Percentiles rank a stretch among this genome's conserved stretches.
Evolutionary conservation across 2,113 vertebrate genomes (phyloP).

Genomic region (Dipodomys ordii): DNA sequence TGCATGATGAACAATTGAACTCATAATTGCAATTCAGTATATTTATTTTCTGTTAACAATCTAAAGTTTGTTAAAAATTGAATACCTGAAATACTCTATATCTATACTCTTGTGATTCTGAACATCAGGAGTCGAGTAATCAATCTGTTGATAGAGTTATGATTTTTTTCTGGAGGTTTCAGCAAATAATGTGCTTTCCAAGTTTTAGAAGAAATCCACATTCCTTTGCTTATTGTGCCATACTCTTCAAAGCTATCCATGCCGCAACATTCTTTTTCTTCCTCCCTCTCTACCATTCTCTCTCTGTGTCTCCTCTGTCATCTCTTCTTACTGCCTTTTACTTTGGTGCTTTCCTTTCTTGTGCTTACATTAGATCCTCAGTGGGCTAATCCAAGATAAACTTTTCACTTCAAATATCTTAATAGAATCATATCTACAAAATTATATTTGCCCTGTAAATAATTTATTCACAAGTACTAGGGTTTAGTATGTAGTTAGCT

Average conservation of each 20-base stretch:
- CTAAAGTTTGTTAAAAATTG: background rate
- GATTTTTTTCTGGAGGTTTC: background rate
- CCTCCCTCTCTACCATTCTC: accelerated
- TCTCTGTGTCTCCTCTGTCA: background rate
- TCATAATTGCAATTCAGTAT: background rate
- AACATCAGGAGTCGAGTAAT: background rate
- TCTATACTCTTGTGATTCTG: background rate
- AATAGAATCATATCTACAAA: background rate
- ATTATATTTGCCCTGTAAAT: accelerated
- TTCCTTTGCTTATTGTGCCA: background rate
- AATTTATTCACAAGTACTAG: background rate
- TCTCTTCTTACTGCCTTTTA: background rate
- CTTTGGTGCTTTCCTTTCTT: background rate
- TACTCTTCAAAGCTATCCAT: background rate
- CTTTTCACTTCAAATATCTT: background rate
- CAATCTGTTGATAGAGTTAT: no score
- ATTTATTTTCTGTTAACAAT: background rate
- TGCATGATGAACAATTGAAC: background rate
- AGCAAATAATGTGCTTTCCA: background rate
- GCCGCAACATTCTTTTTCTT: background rate
- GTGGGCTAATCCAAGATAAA: background rate
- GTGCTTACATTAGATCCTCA: background rate
- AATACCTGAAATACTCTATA: background rate
- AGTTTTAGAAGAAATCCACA: background rate
- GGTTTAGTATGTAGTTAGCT: background rate